These are phyloP conservation scores for Rhyacichthys aspro DNA, from an alignment of 2,797 vertebrate species.

Conservation along the genomic window DNA sequence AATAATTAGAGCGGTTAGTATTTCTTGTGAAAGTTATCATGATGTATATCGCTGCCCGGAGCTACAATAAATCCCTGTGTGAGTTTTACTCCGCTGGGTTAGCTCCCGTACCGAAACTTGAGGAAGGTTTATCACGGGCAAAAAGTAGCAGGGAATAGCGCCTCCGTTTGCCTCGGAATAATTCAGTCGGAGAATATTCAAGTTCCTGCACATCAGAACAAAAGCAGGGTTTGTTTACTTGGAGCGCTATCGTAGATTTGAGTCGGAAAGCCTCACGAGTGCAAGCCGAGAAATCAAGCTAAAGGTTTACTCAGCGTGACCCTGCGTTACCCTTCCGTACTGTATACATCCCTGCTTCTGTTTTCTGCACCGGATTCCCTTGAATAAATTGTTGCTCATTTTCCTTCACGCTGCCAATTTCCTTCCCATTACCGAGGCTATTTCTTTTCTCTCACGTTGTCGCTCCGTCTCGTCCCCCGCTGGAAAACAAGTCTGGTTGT, in stretches of 20 bases:
- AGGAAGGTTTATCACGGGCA: slow-evolving; percentile 18
- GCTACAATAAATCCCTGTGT: slow-evolving; percentile 36
- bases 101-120: no score
- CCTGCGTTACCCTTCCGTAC: slow-evolving; percentile 11
- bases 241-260: slow-evolving; percentile 14
- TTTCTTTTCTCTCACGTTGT: slow-evolving; percentile 30
- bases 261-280: slow-evolving; percentile 23
- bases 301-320: neutral
- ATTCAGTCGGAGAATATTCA: slow-evolving; percentile 9
- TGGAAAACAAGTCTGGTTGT: slow-evolving; percentile 27
- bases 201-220: neutral
- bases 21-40: slow-evolving; percentile 32
- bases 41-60: slow-evolving; percentile 18
- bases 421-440: slow-evolving; percentile 29
- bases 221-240: slow-evolving; percentile 18
- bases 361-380: slow-evolving; percentile 12
- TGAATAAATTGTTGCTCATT: slow-evolving; percentile 39
- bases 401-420: slow-evolving; percentile 30
- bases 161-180: slow-evolving; percentile 12
- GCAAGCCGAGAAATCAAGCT: neutral
- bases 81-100: slow-evolving; percentile 23
- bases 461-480: slow-evolving; percentile 42
- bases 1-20: slow-evolving; percentile 37
- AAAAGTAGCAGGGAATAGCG: neutral
- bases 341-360: slow-evolving; percentile 11